These are phyloP conservation scores for Drosophila kanapiae DNA, from an alignment of 1,140 invertebrate species.

Conservation along the genomic window DNA sequence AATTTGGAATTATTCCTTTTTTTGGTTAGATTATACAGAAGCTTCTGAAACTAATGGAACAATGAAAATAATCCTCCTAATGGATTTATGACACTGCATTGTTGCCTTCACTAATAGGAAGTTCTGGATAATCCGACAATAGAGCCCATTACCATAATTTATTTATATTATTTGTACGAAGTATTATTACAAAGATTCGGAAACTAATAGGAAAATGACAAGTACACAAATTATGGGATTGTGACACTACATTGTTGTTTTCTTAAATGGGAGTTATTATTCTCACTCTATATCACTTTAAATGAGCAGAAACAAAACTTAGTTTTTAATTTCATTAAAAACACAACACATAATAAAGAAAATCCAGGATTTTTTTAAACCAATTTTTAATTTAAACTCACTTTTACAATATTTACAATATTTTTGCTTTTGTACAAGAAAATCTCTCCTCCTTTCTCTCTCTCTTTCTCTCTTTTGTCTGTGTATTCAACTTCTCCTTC, in stretches of 20 bases:
- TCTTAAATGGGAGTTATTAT: too few relatives aligned
- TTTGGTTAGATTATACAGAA: not conserved
- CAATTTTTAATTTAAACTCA: constrained; percentile 50
- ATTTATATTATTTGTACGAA: too few relatives aligned
- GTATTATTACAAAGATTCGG: too few relatives aligned
- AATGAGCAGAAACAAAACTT: not conserved
- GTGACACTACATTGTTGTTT: too few relatives aligned
- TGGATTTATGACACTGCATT: not conserved
- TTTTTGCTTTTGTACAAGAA: constrained; percentile 14
- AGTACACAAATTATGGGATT: too few relatives aligned
- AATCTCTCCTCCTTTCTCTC: not conserved
- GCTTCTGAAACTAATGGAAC: not conserved
- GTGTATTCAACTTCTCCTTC: not conserved
- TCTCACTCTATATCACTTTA: too few relatives aligned
- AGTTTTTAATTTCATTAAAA: not conserved
- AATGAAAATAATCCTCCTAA: not conserved
- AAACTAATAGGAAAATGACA: too few relatives aligned
- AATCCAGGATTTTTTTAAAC: constrained; percentile 11
- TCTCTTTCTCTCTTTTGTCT: not conserved
- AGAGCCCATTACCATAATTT: too few relatives aligned
- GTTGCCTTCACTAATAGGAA: too few relatives aligned
- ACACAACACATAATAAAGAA: not conserved
- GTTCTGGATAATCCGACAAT: too few relatives aligned
- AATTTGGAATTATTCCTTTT: not conserved
- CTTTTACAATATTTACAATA: constrained; percentile 7